Conservation (phyloP, 2,797 vertebrate species). For the Sebastes elongatus region DNA sequence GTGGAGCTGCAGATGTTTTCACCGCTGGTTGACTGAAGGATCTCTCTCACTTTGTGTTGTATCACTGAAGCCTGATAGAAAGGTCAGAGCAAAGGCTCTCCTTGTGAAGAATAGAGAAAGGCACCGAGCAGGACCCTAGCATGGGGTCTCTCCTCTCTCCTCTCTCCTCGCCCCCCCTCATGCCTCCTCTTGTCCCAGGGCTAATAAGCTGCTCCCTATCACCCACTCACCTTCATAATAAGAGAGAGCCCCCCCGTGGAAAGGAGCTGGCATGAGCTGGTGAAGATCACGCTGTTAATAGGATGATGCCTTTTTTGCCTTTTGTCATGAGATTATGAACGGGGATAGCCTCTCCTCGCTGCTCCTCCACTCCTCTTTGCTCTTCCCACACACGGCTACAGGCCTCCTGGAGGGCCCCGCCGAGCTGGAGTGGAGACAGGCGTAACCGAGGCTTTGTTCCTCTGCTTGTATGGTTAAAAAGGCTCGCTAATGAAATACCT, state of each 20-base stretch:
- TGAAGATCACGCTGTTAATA: conserved; percentile 99
- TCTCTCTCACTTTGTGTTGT: conserved; percentile 48
- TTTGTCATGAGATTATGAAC: conserved; percentile 99
- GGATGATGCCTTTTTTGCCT: conserved; percentile 99
- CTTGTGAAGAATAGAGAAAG: conserved; percentile 46
- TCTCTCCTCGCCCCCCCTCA: conserved; percentile 50
- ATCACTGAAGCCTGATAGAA: conserved; percentile 63
- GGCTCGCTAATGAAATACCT: conserved; percentile 93
- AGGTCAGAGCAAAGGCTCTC: conserved; percentile 75
- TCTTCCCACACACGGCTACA: conserved; percentile 64
- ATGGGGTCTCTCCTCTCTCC: conserved; percentile 66
- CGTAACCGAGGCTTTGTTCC: conserved; percentile 85
- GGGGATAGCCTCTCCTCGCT: conserved; percentile 88
- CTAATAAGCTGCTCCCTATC: conserved; percentile 73
- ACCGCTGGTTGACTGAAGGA: conserved; percentile 46
- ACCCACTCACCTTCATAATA: conserved; percentile 78
- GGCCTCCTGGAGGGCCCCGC: conserved; percentile 90
- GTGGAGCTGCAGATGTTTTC: conserved; percentile 44
- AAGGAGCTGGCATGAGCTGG: conserved; percentile 93
- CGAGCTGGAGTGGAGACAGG: conserved; percentile 94
- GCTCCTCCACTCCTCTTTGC: conserved; percentile 71
- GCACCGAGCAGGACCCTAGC: conserved; percentile 57
- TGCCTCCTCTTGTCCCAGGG: conserved; percentile 62
- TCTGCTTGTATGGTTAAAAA: conserved; percentile 80
- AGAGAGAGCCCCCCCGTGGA: conserved; percentile 92